Base-by-base conservation (phyloP, 2,888 invertebrate genomes). In the Thymelicus lineola region DNA sequence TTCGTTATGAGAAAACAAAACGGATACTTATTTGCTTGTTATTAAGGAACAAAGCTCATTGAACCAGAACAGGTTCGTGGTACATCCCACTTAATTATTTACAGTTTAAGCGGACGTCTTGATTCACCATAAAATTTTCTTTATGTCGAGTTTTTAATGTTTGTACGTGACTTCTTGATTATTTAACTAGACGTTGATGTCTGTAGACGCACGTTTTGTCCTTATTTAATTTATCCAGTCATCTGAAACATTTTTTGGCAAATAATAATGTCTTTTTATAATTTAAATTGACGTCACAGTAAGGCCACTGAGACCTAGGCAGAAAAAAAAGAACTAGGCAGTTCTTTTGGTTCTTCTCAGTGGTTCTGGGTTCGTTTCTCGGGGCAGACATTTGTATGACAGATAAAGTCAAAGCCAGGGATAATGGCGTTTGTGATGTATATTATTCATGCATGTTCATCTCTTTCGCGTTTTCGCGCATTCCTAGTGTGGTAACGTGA, bases 171-270 rank as follows among this genome's bases (percentile, higher is more conserved):
- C 80, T 82, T 82, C 80, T 83, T 79, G 86, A 80, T 86, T 89
- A 88, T 90, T 90, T 90, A 88, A 82, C 77, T 76, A 72, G 76
- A 72, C 79, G 77, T 80, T 82, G 81, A 78, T 80, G n/a, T n/a
- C n/a, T n/a, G 79, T 77, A 74, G 73, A 80, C 64, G 72, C 61
- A 53, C 72, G 59, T 81, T 81, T 78, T 78, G 77, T 78, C 75
- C 48, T 48, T 50, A 55, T 69, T 53, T 20, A 1, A 5, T 75
- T 72, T 72, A 78, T 72, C 71, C 81, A 83, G 46, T 80, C 82
- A 80, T 84, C 80, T 85, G 84, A 77, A 83, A 79, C 84, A 76
- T 71, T 78, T 28, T 38, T 15, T 15, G 1, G 38, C 15, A 1
- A 4, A 42, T 12, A 38, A 42, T 42, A 9, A n/a, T n/a, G n/a